Evolutionary conservation across 2,888 invertebrate genomes (phyloP).

Genomic region (Leptinotarsa rubiginosa): DNA sequence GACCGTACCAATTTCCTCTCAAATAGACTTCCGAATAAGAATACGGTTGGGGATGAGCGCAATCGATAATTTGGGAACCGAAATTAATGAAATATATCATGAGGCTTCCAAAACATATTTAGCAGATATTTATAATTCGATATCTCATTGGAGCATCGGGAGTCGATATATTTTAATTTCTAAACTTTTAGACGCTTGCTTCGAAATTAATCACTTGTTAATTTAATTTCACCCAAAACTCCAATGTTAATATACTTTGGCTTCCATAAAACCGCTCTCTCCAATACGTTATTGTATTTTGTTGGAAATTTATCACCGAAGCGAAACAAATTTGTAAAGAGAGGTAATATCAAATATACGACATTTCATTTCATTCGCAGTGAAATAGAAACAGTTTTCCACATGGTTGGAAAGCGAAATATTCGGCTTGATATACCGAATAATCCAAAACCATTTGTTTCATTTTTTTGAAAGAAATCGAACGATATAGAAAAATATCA

Average conservation of each 20-base stretch:
- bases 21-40: constrained; percentile 27
- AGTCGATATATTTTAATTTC: constrained; percentile 58
- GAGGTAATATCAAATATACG: constrained; percentile 63
- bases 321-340: constrained; percentile 28
- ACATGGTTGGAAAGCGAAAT: not conserved
- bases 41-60: constrained; percentile 19
- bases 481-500: too few species aligned
- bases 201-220: constrained; percentile 49
- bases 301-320: constrained; percentile 37
- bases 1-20: constrained; percentile 10
- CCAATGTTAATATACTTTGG: constrained; percentile 47
- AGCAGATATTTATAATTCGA: constrained; percentile 53
- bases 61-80: constrained; percentile 43
- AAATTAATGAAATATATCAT: constrained; percentile 51
- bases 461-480: too few species aligned
- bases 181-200: constrained; percentile 51
- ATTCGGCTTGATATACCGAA: not conserved
- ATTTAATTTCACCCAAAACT: constrained; percentile 47
- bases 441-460: not conserved
- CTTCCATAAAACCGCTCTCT: constrained; percentile 43
- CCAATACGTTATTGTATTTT: constrained; percentile 42
- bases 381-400: constrained; percentile 7
- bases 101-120: constrained; percentile 50
- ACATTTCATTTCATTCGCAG: constrained; percentile 9
- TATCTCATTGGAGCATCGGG: constrained; percentile 54